These are phyloP conservation scores for Drosophila mojavensis DNA, from an alignment of 1,140 invertebrate genomes.

Conservation along the genomic window DNA sequence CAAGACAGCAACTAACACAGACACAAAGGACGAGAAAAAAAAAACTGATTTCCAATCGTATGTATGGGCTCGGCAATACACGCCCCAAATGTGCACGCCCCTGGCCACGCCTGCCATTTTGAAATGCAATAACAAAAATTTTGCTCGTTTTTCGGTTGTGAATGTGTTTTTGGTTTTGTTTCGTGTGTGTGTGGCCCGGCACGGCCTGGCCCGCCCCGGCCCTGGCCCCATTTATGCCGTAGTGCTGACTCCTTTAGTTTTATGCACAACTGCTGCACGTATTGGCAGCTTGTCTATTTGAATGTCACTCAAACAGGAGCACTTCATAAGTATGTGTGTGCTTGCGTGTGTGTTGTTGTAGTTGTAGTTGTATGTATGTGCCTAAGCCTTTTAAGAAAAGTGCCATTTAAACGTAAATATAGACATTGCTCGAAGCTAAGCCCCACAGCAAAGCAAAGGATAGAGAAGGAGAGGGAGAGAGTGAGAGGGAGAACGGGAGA, in stretches of 20 bases:
- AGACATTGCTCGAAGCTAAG: constrained; percentile 62
- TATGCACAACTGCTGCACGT: constrained; percentile 77
- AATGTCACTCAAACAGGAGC: constrained; percentile 67
- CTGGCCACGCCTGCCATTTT: constrained; percentile 72
- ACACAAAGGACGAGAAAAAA: constrained; percentile 24
- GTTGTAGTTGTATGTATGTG: constrained; percentile 25
- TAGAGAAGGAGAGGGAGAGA: constrained; percentile 1
- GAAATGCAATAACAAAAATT: constrained; percentile 80
- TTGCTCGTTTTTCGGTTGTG: constrained; percentile 71
- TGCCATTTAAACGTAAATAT: constrained; percentile 82
- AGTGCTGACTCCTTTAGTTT: constrained; percentile 81
- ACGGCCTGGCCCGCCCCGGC: too few relatives aligned
- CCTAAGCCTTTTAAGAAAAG: constrained; percentile 77
- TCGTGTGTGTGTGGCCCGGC: background rate
- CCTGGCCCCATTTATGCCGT: constrained; percentile 16
- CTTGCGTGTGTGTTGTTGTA: constrained; percentile 19
- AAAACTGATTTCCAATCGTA: constrained; percentile 57
- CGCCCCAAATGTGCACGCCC: constrained; percentile 52
- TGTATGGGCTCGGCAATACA: constrained; percentile 65
- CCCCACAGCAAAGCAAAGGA: background rate
- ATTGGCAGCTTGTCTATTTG: constrained; percentile 79
- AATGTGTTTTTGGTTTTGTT: constrained; percentile 52
- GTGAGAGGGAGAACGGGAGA: constrained; percentile 2
- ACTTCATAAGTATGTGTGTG: constrained; percentile 37
- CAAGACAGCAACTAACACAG: constrained; percentile 31